Percentiles rank a stretch among this genome's conserved stretches.
Conservation (phyloP, 2,113 vertebrate species). For the Ariopsis seemanni region DNA sequence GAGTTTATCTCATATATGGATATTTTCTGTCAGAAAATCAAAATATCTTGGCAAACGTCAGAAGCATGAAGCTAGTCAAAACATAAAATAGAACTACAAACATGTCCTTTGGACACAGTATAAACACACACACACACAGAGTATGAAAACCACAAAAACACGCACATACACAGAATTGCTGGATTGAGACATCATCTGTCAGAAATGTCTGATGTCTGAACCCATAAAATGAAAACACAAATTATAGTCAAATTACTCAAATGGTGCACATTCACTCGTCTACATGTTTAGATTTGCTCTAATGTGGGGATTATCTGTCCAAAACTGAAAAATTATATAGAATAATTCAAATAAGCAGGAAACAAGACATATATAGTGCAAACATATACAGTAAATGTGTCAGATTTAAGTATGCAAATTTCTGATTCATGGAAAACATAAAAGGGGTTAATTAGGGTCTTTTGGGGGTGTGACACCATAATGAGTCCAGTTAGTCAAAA, state of each 20-base stretch:
- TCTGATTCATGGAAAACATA: neutral
- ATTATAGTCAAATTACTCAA: slow-evolving; percentile 38
- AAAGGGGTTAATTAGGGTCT: neutral
- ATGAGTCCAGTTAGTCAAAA: no score
- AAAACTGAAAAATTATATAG: neutral
- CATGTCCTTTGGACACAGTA: slow-evolving; percentile 8
- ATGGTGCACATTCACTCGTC: slow-evolving; percentile 18
- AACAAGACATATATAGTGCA: slow-evolving; percentile 6
- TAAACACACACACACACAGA: slow-evolving; percentile 41
- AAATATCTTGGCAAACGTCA: slow-evolving; percentile 22
- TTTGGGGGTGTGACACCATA: neutral
- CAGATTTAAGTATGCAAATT: neutral
- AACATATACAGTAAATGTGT: neutral
- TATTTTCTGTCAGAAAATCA: slow-evolving; percentile 27
- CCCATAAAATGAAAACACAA: slow-evolving; percentile 34
- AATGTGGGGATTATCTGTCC: slow-evolving; percentile 1
- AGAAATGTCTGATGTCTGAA: slow-evolving; percentile 48
- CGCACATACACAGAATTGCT: slow-evolving; percentile 60
- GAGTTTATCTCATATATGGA: slow-evolving; percentile 1
- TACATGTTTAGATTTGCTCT: slow-evolving; percentile 28
- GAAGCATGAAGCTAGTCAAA: neutral
- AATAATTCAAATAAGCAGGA: neutral
- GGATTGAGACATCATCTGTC: slow-evolving; percentile 77
- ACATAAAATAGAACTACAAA: slow-evolving; percentile 37
- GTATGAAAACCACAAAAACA: slow-evolving; percentile 23